Evolutionary conservation across 2,888 invertebrate genomes (phyloP), one percentile per base, ranked within the genome.

Genomic region (Myathropa florea): DNA sequence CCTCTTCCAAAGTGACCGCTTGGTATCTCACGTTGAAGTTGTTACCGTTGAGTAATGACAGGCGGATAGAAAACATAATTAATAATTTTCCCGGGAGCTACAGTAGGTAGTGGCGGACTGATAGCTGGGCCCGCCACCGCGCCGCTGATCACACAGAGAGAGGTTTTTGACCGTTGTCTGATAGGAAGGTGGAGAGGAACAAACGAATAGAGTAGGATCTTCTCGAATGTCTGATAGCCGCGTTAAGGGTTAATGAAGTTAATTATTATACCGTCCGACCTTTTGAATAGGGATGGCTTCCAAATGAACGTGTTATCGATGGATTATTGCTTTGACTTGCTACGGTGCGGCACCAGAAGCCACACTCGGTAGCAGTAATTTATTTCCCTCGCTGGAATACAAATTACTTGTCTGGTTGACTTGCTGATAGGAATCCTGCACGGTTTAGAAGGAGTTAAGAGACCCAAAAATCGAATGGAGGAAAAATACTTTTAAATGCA

Each of bases 231-330:
- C 64, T 70, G 72, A 87, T 71, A 72, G 83, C 60, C 30, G 83
- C 87, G 78, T 83, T 87, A 79, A 83, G 87, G 87, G 87, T 87
- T 87, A 87, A 87, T 87, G 87, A 83, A 83, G 87, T 80, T 87
- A 83, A 87, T 87, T 87, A 87, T 87, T 87, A 87, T 80, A 86
- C 78, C 55, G 83, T 61, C 83, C 64, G 86, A 83, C 78, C 82
- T 86, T 12, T 78, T 28, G 55, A 75, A 79, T 67, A 76, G 59
- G 67, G 79, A 76, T 72, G 79, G 39, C 75, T 71, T 71, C 65
- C 65, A 79, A 79, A 79, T 71, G 78, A 65, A 67, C 33, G 75
- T 67, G 79, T 83, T 82, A 86, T 86, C 83, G 75, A 79, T 79
- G 78, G 70, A 83, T 78, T 73, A 82, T 33, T 67, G 55, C 78